These are phyloP conservation scores for Enteromius fasciolatus DNA, from an alignment of 2,797 vertebrate species.

Conservation along the genomic window DNA sequence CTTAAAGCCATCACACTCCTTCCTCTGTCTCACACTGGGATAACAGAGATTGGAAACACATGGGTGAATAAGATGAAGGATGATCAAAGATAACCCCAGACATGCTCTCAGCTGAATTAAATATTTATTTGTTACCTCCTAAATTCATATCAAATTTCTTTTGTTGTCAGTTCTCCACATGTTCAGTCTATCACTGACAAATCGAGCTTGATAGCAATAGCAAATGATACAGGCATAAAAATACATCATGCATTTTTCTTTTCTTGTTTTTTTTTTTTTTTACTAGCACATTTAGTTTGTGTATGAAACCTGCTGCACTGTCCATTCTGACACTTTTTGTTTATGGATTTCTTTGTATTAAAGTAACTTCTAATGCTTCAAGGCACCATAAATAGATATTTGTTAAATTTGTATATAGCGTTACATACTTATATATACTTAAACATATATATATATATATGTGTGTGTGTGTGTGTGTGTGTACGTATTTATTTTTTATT, in stretches of 20 bases:
- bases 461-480: too few species aligned
- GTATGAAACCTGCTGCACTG: background rate
- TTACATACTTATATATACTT: too few species aligned
- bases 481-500: too few species aligned
- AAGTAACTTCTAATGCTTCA: too few species aligned
- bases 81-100: slow-evolving; percentile 49
- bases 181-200: background rate
- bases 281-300: background rate
- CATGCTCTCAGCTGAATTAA: slow-evolving; percentile 6
- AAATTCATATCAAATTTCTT: background rate
- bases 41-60: background rate
- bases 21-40: background rate
- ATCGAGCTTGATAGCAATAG: background rate
- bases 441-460: too few species aligned
- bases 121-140: slow-evolving; percentile 34
- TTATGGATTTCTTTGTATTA: too few species aligned
- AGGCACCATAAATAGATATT: too few species aligned
- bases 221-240: background rate
- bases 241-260: background rate
- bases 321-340: background rate
- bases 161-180: background rate
- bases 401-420: too few species aligned
- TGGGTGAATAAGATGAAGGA: slow-evolving; percentile 14
- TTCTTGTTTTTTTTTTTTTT: too few species aligned
- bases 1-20: background rate